Conservation (phyloP, 2,888 invertebrate genomes). For the Erannis defoliaria region DNA sequence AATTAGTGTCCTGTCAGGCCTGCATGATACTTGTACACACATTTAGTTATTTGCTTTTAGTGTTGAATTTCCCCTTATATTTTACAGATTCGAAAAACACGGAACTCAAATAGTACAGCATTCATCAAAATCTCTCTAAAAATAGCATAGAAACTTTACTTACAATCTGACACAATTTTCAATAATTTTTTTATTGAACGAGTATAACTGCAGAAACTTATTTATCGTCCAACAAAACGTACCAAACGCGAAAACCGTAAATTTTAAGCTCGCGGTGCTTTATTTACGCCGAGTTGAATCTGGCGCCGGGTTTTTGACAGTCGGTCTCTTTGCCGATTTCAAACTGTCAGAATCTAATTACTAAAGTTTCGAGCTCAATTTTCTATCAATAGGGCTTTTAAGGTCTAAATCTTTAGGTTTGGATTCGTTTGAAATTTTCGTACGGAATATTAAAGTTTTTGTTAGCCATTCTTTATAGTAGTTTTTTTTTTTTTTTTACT, state of each 20-base stretch:
- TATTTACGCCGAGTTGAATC: slow-evolving; percentile 73
- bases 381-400: slow-evolving; percentile 47
- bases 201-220: too few relatives aligned
- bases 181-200: neutral
- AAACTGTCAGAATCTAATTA: slow-evolving; percentile 85
- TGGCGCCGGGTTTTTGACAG: slow-evolving; percentile 84
- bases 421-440: slow-evolving; percentile 36
- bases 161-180: too few relatives aligned
- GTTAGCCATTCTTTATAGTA: slow-evolving; percentile 77
- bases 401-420: slow-evolving; percentile 46
- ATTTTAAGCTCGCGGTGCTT: slow-evolving; percentile 69
- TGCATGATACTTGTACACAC: too few relatives aligned
- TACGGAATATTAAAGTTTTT: slow-evolving; percentile 67
- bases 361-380: slow-evolving; percentile 56
- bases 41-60: too few relatives aligned
- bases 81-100: too few relatives aligned
- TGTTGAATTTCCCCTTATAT: too few relatives aligned
- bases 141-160: too few relatives aligned
- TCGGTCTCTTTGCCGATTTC: slow-evolving; percentile 81
- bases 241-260: slow-evolving; percentile 62
- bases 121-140: too few relatives aligned
- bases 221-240: slow-evolving; percentile 51
- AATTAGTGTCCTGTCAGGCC: too few relatives aligned
- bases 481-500: slow-evolving; percentile 65
- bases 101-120: too few relatives aligned